These are phyloP conservation scores for Parthenolecanium corni DNA, from an alignment of 2,888 invertebrate genomes.

Conservation along the genomic window DNA sequence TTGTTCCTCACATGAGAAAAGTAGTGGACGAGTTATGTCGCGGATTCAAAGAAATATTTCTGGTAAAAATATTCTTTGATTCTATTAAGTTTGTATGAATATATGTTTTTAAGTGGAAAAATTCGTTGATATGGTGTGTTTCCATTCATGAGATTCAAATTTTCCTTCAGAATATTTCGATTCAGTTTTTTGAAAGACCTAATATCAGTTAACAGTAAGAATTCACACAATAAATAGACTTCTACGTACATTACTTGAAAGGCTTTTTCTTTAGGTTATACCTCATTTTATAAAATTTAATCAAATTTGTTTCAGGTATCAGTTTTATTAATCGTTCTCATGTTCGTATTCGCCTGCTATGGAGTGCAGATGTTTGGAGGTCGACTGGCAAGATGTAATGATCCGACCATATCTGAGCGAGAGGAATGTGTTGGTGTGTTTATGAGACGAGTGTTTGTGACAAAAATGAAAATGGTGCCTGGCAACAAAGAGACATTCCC, in stretches of 20 bases:
- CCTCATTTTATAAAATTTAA: no score
- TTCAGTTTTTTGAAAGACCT: no score
- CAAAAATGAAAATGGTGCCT: slow-evolving; percentile 87
- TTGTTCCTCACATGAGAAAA: slow-evolving; percentile 98
- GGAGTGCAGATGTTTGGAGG: slow-evolving; percentile 98
- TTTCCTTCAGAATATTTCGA: not conserved
- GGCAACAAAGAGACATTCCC: slow-evolving; percentile 80
- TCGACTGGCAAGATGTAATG: slow-evolving; percentile 89
- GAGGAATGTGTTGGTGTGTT: slow-evolving; percentile 91
- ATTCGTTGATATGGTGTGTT: not conserved
- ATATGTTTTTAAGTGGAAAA: no score
- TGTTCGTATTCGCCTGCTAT: slow-evolving; percentile 99
- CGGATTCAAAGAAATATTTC: slow-evolving; percentile 95
- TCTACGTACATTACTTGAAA: no score
- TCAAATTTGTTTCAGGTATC: slow-evolving; percentile 81
- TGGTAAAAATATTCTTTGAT: slow-evolving; percentile 48
- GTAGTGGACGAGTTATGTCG: slow-evolving; percentile 96
- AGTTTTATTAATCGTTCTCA: slow-evolving; percentile 84
- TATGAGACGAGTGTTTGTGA: slow-evolving; percentile 88
- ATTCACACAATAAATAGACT: no score
- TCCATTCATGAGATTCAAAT: not conserved
- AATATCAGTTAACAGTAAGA: no score
- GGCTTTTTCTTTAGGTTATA: no score
- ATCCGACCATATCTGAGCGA: slow-evolving; percentile 69
- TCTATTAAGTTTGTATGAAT: not conserved